These are phyloP conservation scores for Gymnopithys bicolor DNA, from an alignment of 2,797 vertebrate genomes.

Conservation along the genomic window DNA sequence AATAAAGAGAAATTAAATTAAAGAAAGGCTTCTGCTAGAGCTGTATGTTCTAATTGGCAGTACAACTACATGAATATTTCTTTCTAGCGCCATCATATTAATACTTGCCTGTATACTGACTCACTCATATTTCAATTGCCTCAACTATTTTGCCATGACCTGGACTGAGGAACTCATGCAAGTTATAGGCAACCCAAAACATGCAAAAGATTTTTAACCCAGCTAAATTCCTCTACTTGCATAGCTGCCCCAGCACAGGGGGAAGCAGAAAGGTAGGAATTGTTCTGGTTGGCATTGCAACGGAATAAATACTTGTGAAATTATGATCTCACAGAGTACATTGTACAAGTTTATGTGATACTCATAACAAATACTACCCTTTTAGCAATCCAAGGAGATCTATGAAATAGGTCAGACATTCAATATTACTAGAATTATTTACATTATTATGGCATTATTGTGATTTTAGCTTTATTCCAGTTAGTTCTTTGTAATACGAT, in stretches of 20 bases:
- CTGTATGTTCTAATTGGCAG: not conserved
- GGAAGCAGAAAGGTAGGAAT: not conserved
- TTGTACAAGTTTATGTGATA: not conserved
- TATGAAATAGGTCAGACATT: not conserved
- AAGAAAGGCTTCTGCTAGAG: not conserved
- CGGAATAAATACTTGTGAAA: not conserved
- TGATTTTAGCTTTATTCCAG: not conserved
- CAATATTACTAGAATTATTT: not conserved
- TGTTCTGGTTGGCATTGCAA: rapidly evolving
- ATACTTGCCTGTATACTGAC: not conserved
- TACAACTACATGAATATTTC: not conserved
- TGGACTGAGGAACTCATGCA: not conserved
- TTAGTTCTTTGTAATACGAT: not conserved
- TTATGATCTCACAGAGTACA: rapidly evolving
- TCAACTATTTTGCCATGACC: not conserved
- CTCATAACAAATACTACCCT: not conserved
- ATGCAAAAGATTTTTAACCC: not conserved
- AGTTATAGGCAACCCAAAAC: not conserved
- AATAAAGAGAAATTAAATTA: not conserved
- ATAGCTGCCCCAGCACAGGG: not conserved
- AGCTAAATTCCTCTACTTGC: not conserved
- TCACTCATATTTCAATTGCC: not conserved
- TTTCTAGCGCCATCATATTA: not conserved
- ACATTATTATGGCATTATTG: not conserved
- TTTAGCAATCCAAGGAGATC: not conserved